These are phyloP conservation scores for Pteronotus mesoamericanus DNA, from an alignment of 2,797 vertebrate species.

Conservation along the genomic window DNA sequence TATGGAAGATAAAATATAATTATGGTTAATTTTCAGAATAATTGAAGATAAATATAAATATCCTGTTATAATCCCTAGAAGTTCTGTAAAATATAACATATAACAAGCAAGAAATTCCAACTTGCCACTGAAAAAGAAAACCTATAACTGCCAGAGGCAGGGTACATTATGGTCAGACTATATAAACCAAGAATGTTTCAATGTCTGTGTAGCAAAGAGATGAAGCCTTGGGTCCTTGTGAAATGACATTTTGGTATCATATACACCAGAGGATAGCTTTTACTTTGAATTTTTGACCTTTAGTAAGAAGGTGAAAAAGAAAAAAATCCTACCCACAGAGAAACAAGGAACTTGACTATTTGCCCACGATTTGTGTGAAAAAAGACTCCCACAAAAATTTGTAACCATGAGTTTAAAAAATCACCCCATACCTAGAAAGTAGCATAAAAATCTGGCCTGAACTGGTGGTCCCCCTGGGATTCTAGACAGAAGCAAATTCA, in stretches of 20 bases:
- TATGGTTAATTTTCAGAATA: not conserved
- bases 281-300: not conserved
- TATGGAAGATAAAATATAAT: not conserved
- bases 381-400: not conserved
- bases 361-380: not conserved
- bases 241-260: not conserved
- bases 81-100: constrained; percentile 1
- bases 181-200: not conserved
- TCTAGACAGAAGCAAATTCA: not conserved
- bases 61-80: not conserved
- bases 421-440: not conserved
- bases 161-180: not conserved
- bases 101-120: not conserved
- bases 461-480: not conserved
- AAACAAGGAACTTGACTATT: not conserved
- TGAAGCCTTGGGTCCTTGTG: not conserved
- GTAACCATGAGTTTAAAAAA: not conserved
- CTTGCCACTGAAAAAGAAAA: not conserved
- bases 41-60: not conserved
- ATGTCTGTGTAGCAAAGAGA: not conserved
- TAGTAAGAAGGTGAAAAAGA: not conserved
- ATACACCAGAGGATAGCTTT: not conserved
- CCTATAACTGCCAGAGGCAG: not conserved
- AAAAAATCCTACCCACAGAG: not conserved
- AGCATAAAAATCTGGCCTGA: not conserved